These are phyloP conservation scores for Neodiprion virginianus DNA, from an alignment of 1,140 invertebrate species.

Conservation along the genomic window DNA sequence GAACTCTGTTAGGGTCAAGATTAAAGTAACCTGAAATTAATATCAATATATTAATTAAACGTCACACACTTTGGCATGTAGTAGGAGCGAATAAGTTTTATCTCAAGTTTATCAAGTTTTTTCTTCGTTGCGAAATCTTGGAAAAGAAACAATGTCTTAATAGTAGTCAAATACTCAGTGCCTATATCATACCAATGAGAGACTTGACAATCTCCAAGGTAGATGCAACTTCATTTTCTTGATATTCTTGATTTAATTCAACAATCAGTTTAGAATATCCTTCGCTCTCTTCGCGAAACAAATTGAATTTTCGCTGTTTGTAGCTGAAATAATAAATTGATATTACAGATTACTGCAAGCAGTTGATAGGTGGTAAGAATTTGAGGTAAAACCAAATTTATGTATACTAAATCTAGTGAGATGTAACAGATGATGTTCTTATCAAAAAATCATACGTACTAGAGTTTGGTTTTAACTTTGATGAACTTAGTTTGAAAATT, in stretches of 20 bases:
- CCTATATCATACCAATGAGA: slow-evolving; percentile 78
- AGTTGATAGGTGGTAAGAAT: neutral
- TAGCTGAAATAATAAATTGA: slow-evolving; percentile 76
- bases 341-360: slow-evolving; percentile 6
- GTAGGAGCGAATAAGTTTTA: too few relatives aligned
- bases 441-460: slow-evolving; percentile 74
- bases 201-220: slow-evolving; percentile 88
- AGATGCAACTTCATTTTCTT: slow-evolving; percentile 65
- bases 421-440: neutral
- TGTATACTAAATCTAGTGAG: too few relatives aligned
- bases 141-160: neutral
- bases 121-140: too few relatives aligned
- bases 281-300: slow-evolving; percentile 98
- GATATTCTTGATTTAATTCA: slow-evolving; percentile 91
- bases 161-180: neutral
- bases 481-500: slow-evolving; percentile 96
- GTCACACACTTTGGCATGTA: too few relatives aligned
- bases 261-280: slow-evolving; percentile 97
- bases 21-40: slow-evolving; percentile 91
- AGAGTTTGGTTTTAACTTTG: slow-evolving; percentile 97
- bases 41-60: neutral
- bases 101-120: too few relatives aligned
- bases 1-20: slow-evolving; percentile 96
- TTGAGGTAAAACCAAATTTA: too few relatives aligned
- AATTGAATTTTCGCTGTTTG: slow-evolving; percentile 98